These are phyloP conservation scores for Semaprochilodus insignis DNA, from an alignment of 2,797 vertebrate species.

Conservation along the genomic window DNA sequence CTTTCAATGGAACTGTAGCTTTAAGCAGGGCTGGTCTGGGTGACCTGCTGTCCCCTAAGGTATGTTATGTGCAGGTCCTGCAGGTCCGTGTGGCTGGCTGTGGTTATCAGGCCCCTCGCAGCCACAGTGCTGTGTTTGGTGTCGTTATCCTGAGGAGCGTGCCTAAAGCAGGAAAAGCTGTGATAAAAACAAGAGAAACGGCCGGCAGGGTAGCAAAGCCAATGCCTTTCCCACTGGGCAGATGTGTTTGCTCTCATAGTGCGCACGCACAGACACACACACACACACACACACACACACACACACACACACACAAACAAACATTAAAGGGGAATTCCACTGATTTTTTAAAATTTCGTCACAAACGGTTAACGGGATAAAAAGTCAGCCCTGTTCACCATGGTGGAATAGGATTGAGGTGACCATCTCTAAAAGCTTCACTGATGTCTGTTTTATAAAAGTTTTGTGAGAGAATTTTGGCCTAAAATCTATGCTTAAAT, in stretches of 20 bases:
- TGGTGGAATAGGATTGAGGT: no score
- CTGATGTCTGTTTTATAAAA: no score
- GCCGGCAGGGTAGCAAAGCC: background rate
- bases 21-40: no score
- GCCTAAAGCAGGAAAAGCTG: background rate
- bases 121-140: background rate
- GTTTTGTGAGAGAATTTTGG: no score
- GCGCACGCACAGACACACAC: background rate
- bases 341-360: background rate
- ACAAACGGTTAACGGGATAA: no score
- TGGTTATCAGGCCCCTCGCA: background rate
- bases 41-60: no score
- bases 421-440: no score
- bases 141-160: background rate
- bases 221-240: constrained; percentile 5
- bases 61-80: no score
- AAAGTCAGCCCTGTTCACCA: no score
- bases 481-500: no score
- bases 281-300: background rate
- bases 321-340: no score
- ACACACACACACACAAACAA: background rate
- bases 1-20: no score
- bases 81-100: background rate
- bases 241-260: background rate
- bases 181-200: constrained; percentile 1